phyloP scores from a whole-genome alignment of 92 coral and sea anemone species.

The Palythoa heliodiscus region DNA sequence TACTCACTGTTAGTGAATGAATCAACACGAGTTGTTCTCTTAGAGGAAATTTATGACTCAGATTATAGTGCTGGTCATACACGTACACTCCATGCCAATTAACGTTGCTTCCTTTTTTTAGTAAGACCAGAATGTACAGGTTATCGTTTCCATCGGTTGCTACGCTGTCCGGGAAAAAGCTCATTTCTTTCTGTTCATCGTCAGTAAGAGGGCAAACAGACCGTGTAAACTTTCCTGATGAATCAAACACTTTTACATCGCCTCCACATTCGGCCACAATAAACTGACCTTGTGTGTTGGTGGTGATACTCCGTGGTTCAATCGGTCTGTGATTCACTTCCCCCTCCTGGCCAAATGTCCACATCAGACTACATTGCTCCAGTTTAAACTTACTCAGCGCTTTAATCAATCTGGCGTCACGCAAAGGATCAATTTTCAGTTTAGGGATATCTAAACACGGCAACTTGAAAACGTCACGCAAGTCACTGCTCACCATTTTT shows the following conservation, averaged over 20 bases:
- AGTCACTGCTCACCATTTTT: no score
- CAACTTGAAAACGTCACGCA: no score
- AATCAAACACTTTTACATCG: background rate
- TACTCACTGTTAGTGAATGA: conserved; percentile 5
- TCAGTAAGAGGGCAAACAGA: background rate
- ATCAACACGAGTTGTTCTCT: background rate
- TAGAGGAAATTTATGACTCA: background rate
- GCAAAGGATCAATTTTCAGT: no score
- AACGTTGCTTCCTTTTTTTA: background rate
- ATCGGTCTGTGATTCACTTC: no score
- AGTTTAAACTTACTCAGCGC: no score
- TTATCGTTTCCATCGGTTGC: conserved; percentile 10
- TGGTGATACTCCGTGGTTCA: background rate
- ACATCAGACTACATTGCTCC: no score
- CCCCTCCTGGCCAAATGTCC: no score
- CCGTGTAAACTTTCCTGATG: background rate
- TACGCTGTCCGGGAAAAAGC: background rate
- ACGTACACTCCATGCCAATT: background rate
- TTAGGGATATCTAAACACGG: no score
- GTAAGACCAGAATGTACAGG: background rate
- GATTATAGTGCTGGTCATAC: background rate
- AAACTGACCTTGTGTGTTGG: conserved; percentile 1
- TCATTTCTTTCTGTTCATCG: background rate
- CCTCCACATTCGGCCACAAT: background rate
- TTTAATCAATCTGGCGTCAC: no score